Evolutionary conservation across 2,888 invertebrate genomes (phyloP), one percentile per base, ranked within the genome.

Genomic region (Epinotia ramella): DNA sequence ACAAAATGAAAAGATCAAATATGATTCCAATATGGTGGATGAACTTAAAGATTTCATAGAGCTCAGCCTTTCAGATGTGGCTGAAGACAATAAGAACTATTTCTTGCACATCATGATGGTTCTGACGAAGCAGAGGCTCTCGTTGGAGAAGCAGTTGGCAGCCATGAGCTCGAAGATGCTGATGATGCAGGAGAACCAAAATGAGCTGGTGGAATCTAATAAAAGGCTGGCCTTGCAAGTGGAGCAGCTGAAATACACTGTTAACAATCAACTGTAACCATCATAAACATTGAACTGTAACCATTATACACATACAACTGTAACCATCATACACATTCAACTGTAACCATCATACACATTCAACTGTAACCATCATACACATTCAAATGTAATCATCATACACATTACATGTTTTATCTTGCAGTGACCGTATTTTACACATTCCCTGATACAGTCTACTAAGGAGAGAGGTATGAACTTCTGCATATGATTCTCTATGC

Each of bases 51-150:
- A 94, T 77, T 93, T 91, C 75, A 86, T 94, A 1, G 91, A 91
- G 80, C 79, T 91, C 49, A 86, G 87, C 57, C 77, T 94, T 59
- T 84, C 89, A 0, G 93, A 94, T 84, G 88, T 92, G 2, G 87
- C 92, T 1, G 91, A 92, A 80, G 91, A 93, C 73, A 94, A 91
- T 76, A 87, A 90, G 72, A 92, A 92, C 80, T 91, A 92, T 82
- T 94, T 92, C 78, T 87, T 94, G 0, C 91, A 91, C 73, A 88
- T 93, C n/a, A 94, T 93, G 91, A 92, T 94, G 92, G 91, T 90
- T 44, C 83, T 94, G 20, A 94, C 94, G 1, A 95, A 94, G 80
- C 94, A 94, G 77, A 92, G 93, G 77, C 78, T 95, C 76, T 94
- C 87, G 84, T 84, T 94, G 66, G 94, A 94, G 77, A 94, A 94